Percentiles rank a stretch among this genome's conserved stretches.
Evolutionary conservation across 2,888 invertebrate genomes (phyloP).

Genomic region (Agonopterix heracliana): DNA sequence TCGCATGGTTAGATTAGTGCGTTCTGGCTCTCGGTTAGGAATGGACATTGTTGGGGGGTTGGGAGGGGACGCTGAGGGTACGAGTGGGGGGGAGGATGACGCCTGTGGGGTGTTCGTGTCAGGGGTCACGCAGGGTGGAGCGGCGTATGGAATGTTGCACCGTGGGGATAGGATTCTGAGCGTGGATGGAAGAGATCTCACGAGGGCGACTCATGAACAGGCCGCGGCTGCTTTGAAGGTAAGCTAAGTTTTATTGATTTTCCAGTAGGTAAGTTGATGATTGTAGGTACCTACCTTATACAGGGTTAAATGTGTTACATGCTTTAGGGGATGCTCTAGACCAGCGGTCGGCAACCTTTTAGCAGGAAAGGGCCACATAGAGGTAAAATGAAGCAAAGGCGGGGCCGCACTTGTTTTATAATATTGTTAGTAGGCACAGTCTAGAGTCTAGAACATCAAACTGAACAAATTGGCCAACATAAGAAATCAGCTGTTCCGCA

Average conservation of each 20-base stretch:
- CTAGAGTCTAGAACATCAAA: no score
- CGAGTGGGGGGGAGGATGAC: conserved; percentile 45
- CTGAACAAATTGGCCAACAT: no score
- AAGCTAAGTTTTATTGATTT: conserved; percentile 9
- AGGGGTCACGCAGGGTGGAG: conserved; percentile 59
- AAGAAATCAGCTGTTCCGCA: no score
- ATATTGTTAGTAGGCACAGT: no score
- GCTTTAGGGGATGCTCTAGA: no score
- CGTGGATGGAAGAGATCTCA: conserved; percentile 84
- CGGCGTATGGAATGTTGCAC: conserved; percentile 72
- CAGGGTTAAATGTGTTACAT: no score
- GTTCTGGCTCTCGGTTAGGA: conserved; percentile 67
- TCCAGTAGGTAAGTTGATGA: background rate
- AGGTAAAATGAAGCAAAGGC: no score
- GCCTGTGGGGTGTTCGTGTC: conserved; percentile 70
- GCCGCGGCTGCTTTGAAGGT: conserved; percentile 82
- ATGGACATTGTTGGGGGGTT: conserved; percentile 73
- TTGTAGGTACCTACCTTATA: no score
- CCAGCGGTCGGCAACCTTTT: no score
- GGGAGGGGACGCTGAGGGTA: conserved; percentile 55
- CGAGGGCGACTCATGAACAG: conserved; percentile 85
- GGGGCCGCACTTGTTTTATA: no score
- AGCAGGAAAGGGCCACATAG: no score
- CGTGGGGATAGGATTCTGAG: conserved; percentile 84
- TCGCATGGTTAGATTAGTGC: conserved; percentile 65